Percentiles rank a stretch among this genome's conserved stretches.
phyloP scores from a whole-genome alignment of 2,888 invertebrate genomes.

The Caenorhabditis becei region DNA sequence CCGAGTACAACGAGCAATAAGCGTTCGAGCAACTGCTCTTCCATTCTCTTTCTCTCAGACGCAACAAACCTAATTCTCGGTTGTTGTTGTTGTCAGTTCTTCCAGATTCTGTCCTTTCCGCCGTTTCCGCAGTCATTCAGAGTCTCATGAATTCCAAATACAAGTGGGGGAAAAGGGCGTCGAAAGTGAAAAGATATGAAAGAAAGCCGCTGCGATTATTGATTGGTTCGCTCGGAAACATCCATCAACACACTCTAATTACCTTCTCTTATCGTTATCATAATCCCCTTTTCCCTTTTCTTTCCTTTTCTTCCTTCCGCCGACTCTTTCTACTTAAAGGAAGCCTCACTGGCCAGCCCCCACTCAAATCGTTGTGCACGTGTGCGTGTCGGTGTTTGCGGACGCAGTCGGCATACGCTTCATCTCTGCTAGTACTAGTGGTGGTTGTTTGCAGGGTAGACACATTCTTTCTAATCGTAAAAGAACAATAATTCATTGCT shows the following conservation, averaged over 20 bases:
- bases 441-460: slow-evolving; percentile 48
- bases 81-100: slow-evolving; percentile 15
- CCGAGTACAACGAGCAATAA: neutral
- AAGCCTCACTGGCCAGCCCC: neutral
- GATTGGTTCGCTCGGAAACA: slow-evolving; percentile 45
- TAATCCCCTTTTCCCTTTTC: slow-evolving; percentile 33
- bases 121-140: slow-evolving; percentile 24
- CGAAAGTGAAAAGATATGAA: slow-evolving; percentile 43
- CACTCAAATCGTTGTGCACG: slow-evolving; percentile 7
- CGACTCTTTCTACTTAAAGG: slow-evolving; percentile 15
- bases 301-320: neutral
- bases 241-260: slow-evolving; percentile 49
- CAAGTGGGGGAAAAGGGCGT: slow-evolving; percentile 18
- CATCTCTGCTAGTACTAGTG: slow-evolving; percentile 50
- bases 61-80: slow-evolving; percentile 5
- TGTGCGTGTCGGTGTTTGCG: slow-evolving; percentile 36
- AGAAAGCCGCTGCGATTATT: slow-evolving; percentile 32
- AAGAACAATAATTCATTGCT: slow-evolving; percentile 21
- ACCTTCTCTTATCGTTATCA: slow-evolving; percentile 51
- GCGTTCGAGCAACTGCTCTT: slow-evolving; percentile 1
- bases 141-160: slow-evolving; percentile 41
- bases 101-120: neutral
- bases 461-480: slow-evolving; percentile 38
- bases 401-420: slow-evolving; percentile 21
- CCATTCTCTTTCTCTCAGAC: neutral